Evolutionary conservation across 2,888 invertebrate species (phyloP).

Genomic region (Cataglyphis rosenhaueri): DNA sequence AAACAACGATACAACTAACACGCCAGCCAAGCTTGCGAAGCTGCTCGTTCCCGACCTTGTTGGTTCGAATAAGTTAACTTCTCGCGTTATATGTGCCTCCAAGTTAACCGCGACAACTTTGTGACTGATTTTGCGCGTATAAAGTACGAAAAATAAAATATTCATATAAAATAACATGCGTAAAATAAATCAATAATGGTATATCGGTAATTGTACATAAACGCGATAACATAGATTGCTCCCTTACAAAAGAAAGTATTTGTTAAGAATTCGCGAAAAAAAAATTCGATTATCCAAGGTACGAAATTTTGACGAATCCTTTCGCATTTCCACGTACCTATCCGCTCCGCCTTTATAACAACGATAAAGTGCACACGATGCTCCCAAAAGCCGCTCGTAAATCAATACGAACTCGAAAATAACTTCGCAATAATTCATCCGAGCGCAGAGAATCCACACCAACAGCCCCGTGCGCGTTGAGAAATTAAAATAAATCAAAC

Average conservation of each 20-base stretch:
- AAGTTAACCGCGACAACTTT: slow-evolving; percentile 59
- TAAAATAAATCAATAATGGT: background rate
- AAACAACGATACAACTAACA: slow-evolving; percentile 74
- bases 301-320: slow-evolving; percentile 62
- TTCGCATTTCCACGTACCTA: slow-evolving; percentile 60
- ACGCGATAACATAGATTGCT: background rate
- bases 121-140: background rate
- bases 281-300: slow-evolving; percentile 18
- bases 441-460: slow-evolving; percentile 63
- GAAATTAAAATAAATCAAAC: slow-evolving; percentile 84
- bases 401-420: slow-evolving; percentile 82
- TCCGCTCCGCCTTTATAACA: slow-evolving; percentile 72
- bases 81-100: slow-evolving; percentile 42
- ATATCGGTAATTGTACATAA: background rate
- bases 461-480: slow-evolving; percentile 69
- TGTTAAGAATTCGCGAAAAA: background rate
- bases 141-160: slow-evolving; percentile 9
- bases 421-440: slow-evolving; percentile 79
- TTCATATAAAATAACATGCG: background rate
- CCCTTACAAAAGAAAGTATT: background rate
- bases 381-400: slow-evolving; percentile 76
- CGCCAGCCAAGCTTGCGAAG: slow-evolving; percentile 49
- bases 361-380: slow-evolving; percentile 77
- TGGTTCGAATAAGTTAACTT: slow-evolving; percentile 49
- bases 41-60: slow-evolving; percentile 39